These are phyloP conservation scores for Poicephalus meyeri DNA, from an alignment of 2,113 vertebrate species.

Conservation along the genomic window DNA sequence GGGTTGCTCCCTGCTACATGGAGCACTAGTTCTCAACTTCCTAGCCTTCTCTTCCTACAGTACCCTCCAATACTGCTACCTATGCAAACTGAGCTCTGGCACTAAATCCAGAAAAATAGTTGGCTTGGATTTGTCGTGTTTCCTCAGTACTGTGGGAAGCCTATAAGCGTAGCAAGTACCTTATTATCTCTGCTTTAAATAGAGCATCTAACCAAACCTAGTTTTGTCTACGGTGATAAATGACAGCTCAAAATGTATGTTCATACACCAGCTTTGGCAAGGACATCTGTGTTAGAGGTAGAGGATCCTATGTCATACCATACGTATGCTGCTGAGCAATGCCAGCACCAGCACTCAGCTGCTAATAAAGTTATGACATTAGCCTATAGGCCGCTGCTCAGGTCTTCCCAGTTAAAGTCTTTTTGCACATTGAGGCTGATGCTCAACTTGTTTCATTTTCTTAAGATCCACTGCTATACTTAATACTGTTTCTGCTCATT, in stretches of 20 bases:
- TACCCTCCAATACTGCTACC: conserved; percentile 39
- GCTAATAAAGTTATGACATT: too few relatives aligned
- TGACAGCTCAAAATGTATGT: background rate
- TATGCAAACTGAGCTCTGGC: conserved; percentile 49
- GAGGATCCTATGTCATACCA: background rate
- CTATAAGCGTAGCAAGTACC: background rate
- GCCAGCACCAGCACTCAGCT: background rate
- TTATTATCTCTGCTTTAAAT: conserved; percentile 9
- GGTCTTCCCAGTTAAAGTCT: background rate
- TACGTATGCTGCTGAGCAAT: background rate
- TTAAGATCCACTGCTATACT: background rate
- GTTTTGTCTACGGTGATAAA: background rate
- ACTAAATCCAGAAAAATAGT: conserved; percentile 12
- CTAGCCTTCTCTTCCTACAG: background rate
- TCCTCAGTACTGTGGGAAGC: background rate
- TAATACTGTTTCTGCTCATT: background rate
- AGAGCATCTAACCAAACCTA: background rate
- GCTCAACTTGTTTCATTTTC: background rate
- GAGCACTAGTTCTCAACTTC: background rate
- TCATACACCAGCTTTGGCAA: background rate
- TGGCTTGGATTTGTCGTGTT: background rate
- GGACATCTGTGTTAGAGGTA: background rate
- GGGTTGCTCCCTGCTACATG: background rate
- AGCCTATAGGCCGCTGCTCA: background rate
- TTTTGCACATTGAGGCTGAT: background rate